Conservation (phyloP, 2,888 invertebrate genomes). For the Drosophila paucipuncta region DNA sequence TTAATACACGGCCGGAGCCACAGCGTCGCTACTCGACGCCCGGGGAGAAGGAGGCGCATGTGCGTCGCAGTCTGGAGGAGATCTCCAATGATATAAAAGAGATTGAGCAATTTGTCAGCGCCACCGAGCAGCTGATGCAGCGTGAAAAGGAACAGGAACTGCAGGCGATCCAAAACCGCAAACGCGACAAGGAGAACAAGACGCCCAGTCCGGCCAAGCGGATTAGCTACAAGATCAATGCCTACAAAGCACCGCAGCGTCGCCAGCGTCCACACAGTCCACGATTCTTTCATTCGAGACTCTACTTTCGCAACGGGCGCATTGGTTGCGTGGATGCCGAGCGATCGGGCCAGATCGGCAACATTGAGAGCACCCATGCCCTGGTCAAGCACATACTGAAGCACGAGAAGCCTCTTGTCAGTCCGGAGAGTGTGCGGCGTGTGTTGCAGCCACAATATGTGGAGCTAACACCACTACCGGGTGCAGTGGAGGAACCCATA, state of each 20-base stretch:
- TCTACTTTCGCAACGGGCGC: conserved; percentile 85
- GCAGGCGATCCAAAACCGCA: conserved; percentile 53
- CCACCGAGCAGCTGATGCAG: conserved; percentile 83
- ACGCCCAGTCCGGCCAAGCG: conserved; percentile 77
- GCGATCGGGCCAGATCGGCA: conserved; percentile 77
- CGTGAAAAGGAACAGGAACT: conserved; percentile 82
- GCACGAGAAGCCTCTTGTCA: conserved; percentile 84
- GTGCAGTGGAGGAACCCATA: conserved; percentile 58
- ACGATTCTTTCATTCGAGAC: conserved; percentile 81
- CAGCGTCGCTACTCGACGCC: conserved; percentile 81
- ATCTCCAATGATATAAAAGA: conserved; percentile 85
- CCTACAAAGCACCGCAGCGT: conserved; percentile 78
- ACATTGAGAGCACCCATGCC: conserved; percentile 85
- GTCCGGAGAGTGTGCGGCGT: conserved; percentile 83
- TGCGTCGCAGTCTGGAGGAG: conserved; percentile 85
- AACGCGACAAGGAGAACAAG: conserved; percentile 83
- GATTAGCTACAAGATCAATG: conserved; percentile 84
- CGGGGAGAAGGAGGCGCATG: conserved; percentile 82
- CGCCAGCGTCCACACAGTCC: conserved; percentile 80
- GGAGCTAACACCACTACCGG: conserved; percentile 68
- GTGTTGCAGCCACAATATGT: conserved; percentile 71
- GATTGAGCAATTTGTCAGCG: conserved; percentile 85
- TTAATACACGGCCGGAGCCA: conserved; percentile 76
- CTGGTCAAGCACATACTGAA: conserved; percentile 85
- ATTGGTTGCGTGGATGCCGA: conserved; percentile 85